Base-by-base conservation (phyloP, 2,797 vertebrate species). In the Fratercula arctica region DNA sequence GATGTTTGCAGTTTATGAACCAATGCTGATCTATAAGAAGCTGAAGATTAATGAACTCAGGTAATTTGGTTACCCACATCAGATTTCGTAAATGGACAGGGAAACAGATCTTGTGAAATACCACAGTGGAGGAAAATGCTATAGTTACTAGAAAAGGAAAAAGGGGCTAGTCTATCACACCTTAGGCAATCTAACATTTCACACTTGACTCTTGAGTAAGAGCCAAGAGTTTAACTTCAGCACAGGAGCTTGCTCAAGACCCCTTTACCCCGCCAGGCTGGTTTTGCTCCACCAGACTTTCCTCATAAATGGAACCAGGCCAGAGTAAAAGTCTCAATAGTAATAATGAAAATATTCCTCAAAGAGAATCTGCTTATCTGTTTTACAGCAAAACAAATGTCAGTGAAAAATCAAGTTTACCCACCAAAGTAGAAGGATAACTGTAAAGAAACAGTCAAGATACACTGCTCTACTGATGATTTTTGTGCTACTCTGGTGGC, bases 201-300 rank as follows among this genome's bases (percentile, higher is more conserved):
- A 89, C 2, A 7, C 67, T 79, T 96, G 73, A 54, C 69, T 91
- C 85, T 41, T 96, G 75, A 96, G 28, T 75, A 73, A 87, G 46
- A 91, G 91, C 60, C 93, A 96, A 89, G 70, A 93, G 82, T 70
- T 94, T 29, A 64, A 31, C 75, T 69, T 68, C 66, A 90, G 51
- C 31, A 73, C 16, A 95, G 79, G 70, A 87, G 56, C 88, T 96
- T 95, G 81, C 80, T 90, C 83, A 96, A 97, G 76, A 92, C 33
- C 28, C 70, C 35, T 87, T 93, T 90, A 60, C 64, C 81, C 46
- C 10, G 14, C 54, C 79, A 87, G 72, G 91, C 89, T 91, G 78
- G 76, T 93, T 95, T 96, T 86, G 56, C 73, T 90, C 63, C 89
- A 85, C 76, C 76, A 93, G 84, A 37, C 29, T 96, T 93, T 95